Evolutionary conservation across 2,113 vertebrate species (phyloP).

Genomic region (Empidonax alnorum): DNA sequence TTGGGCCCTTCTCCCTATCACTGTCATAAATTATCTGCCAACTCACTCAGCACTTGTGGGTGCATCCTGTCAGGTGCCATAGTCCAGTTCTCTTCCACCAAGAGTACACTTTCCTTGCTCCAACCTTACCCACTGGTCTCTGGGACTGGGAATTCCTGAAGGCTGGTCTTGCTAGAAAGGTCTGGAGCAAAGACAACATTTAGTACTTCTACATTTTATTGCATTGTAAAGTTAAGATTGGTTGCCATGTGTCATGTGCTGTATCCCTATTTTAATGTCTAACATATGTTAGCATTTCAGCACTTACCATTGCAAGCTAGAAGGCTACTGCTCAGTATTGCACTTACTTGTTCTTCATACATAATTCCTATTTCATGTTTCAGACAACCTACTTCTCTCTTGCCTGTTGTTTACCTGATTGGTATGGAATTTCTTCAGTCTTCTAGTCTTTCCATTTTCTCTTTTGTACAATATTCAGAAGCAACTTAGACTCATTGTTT

Average conservation of each 20-base stretch:
- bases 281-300: not conserved
- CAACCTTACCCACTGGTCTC: not conserved
- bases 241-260: rapidly evolving
- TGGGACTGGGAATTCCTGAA: not conserved
- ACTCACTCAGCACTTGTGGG: not conserved
- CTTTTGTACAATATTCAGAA: not conserved
- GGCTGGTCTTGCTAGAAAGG: not conserved
- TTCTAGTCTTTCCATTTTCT: not conserved
- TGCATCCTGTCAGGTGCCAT: not conserved
- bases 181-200: not conserved
- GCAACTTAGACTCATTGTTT: not conserved
- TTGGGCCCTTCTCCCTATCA: not conserved
- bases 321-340: not conserved
- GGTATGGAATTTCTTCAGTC: not conserved
- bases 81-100: not conserved
- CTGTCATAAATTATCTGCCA: not conserved
- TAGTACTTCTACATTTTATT: not conserved
- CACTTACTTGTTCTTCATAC: not conserved
- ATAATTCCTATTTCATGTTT: not conserved
- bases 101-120: not conserved
- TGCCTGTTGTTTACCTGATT: not conserved
- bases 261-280: not conserved
- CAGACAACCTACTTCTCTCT: not conserved
- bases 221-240: not conserved
- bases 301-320: not conserved